Conservation (phyloP, 1,140 invertebrate genomes). For the Eulimnadia texana region DNA sequence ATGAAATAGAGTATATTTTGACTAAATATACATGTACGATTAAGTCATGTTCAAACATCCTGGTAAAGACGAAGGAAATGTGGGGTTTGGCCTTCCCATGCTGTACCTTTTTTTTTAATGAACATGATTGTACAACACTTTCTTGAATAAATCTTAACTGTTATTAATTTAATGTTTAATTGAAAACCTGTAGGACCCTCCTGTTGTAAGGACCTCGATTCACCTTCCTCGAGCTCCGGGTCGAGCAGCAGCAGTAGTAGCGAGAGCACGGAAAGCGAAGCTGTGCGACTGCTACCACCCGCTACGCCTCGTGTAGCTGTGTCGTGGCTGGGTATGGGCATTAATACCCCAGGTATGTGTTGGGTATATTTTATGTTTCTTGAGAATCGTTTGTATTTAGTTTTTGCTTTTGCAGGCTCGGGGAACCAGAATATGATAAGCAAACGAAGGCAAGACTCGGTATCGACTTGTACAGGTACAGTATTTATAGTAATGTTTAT, state of each 20-base stretch:
- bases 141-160: neutral
- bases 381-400: too few species aligned
- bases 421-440: too few species aligned
- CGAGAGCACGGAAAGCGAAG: slow-evolving; percentile 13
- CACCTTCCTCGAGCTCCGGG: slow-evolving; percentile 4
- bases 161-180: neutral
- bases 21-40: too few species aligned
- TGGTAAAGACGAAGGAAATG: too few species aligned
- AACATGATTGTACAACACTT: neutral
- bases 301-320: neutral
- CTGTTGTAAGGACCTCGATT: neutral
- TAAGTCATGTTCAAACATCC: too few species aligned
- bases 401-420: too few species aligned
- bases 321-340: neutral
- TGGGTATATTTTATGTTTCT: neutral
- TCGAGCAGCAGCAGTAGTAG: slow-evolving; percentile 3
- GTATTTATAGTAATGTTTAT: too few species aligned
- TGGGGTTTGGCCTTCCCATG: too few species aligned
- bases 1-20: too few species aligned
- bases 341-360: neutral
- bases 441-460: too few species aligned
- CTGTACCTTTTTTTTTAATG: neutral
- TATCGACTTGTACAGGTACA: too few species aligned
- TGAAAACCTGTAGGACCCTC: neutral
- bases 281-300: slow-evolving; percentile 6